These are phyloP conservation scores for Origma solitaria DNA, from an alignment of 2,113 vertebrate species.

Conservation along the genomic window DNA sequence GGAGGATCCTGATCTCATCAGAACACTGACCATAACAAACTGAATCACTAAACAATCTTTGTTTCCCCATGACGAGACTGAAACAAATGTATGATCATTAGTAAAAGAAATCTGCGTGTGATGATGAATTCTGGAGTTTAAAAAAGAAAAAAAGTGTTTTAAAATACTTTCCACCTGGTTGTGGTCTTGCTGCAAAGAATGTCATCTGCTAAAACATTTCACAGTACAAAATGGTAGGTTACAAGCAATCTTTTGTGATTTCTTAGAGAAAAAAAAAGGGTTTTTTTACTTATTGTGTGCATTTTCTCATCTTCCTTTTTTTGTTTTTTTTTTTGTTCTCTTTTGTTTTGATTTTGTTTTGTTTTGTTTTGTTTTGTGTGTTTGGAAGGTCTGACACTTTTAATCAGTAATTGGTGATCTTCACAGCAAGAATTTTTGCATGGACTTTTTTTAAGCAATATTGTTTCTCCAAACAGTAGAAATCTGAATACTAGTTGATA, in stretches of 20 bases:
- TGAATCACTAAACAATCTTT: neutral
- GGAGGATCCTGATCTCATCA: neutral
- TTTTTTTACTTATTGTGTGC: neutral
- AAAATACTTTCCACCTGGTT: neutral
- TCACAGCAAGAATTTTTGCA: neutral
- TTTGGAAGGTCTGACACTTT: neutral
- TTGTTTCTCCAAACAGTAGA: neutral
- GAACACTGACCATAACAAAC: neutral
- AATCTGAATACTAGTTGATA: conserved; percentile 16
- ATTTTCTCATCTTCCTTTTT: neutral
- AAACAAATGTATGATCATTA: neutral
- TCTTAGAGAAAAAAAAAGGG: neutral
- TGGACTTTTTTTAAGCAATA: neutral
- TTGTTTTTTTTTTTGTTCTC: neutral
- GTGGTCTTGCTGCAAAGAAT: neutral
- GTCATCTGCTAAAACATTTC: neutral
- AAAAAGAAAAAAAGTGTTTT: neutral
- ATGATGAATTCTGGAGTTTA: neutral
- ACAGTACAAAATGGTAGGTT: neutral
- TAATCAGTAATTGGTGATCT: neutral
- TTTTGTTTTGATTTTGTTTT: too few relatives aligned
- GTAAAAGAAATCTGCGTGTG: neutral
- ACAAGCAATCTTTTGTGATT: neutral
- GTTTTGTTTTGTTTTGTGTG: too few relatives aligned
- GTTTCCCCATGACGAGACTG: rapidly evolving